Evolutionary conservation across 2,888 invertebrate species (phyloP), one percentile per base, ranked within the genome.

Genomic region (Drosophila monieri): DNA sequence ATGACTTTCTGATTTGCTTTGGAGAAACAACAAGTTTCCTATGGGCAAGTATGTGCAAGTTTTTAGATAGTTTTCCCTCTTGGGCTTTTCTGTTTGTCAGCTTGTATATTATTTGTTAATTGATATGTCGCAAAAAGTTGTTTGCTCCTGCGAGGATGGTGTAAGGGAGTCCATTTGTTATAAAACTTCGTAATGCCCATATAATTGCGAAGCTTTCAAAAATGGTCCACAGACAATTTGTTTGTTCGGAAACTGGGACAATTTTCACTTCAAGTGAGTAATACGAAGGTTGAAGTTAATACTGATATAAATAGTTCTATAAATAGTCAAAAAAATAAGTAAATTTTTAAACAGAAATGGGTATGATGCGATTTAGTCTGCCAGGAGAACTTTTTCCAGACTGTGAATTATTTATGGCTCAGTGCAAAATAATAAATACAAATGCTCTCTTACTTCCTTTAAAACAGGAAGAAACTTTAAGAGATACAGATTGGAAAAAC

Each of bases 31-130:
- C 71, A 87, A 84, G 48, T 74, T 77, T 72, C 47, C 27, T 14
- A 27, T 27, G 27, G 27, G 8, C 70, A 87, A 84, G 48, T 74
- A 67, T 46, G 41, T 61, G 62, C 67, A 70, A 77, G 62, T 72
- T 81, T 71, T 53, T 59, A 59, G 64, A 76, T 74, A 69, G 55
- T 56, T 65, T 51, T 35, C 49, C 47, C 62, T 61, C 68, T 72
- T 47, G 77, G 74, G 77, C 60, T 61, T 76, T 80, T 74, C 78
- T 78, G 72, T 64, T 74, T 78, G 74, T 62, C 74, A 57, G 60
- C 74, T 79, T 84, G 81, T 87, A 80, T 86, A 83, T 86, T 86
- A 83, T 83, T 86, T 83, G 85, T 86, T 84, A 83, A 83, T 83
- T 83, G 86, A 77, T 86, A 80, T 83, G 77, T 75, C 61, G 54